Evolutionary conservation across 2,888 invertebrate species (phyloP).

Genomic region (Capitulum mitella): DNA sequence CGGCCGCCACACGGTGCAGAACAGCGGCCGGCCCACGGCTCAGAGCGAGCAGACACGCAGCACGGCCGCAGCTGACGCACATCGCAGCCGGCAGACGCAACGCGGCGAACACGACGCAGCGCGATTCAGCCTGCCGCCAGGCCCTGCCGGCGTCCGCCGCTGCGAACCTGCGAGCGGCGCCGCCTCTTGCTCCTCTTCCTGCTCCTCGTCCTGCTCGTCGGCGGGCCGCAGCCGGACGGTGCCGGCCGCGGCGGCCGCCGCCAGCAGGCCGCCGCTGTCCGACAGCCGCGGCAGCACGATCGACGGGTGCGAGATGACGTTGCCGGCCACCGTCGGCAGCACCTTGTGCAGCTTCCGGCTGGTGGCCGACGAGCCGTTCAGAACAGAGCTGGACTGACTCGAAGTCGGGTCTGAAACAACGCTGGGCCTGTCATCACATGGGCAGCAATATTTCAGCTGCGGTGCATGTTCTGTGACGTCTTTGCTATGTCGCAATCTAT

Average conservation of each 20-base stretch:
- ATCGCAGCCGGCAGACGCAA: too few species aligned
- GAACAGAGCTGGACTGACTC: too few species aligned
- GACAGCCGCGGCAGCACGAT: slow-evolving; percentile 19
- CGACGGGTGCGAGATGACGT: slow-evolving; percentile 24
- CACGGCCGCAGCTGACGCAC: too few species aligned
- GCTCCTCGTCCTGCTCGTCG: neutral
- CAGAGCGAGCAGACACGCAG: too few species aligned
- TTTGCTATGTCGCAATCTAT: too few species aligned
- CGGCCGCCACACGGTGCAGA: too few species aligned
- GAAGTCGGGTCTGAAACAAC: neutral
- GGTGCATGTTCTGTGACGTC: too few species aligned
- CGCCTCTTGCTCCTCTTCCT: neutral
- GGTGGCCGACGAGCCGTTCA: neutral
- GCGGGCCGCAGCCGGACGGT: neutral
- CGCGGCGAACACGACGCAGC: too few species aligned
- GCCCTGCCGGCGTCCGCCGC: neutral
- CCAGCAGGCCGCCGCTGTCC: neutral
- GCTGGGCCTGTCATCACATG: too few species aligned
- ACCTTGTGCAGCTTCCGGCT: slow-evolving; percentile 17
- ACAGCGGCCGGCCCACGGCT: too few species aligned
- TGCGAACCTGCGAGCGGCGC: neutral
- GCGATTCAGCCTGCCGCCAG: too few species aligned
- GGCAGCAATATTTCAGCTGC: too few species aligned
- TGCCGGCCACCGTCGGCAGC: slow-evolving; percentile 17
- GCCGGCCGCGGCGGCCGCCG: neutral